These are phyloP conservation scores for Gymnosoma rotundatum DNA, from an alignment of 2,888 invertebrate species.

Conservation along the genomic window DNA sequence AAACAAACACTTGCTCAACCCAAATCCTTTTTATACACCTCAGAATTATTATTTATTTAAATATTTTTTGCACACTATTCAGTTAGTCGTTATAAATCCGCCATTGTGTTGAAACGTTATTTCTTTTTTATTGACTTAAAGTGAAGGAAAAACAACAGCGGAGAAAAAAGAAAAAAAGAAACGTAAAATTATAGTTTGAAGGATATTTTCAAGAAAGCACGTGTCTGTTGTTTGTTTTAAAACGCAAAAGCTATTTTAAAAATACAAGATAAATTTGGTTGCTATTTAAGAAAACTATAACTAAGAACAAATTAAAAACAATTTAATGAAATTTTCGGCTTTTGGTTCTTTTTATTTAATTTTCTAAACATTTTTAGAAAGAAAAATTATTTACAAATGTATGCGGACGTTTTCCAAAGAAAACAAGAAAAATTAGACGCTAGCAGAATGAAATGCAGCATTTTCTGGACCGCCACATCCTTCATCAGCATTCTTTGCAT, in stretches of 20 bases:
- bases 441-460: too few species aligned
- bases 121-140: constrained; percentile 23
- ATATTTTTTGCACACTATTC: constrained; percentile 33
- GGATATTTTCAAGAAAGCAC: constrained; percentile 47
- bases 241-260: neutral
- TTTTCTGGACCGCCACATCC: too few species aligned
- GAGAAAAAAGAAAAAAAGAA: constrained; percentile 15
- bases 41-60: constrained; percentile 55
- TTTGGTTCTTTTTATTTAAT: too few species aligned
- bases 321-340: too few species aligned
- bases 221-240: constrained; percentile 14
- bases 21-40: neutral
- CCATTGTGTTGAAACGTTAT: constrained; percentile 64
- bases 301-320: neutral
- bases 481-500: too few species aligned
- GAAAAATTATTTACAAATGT: too few species aligned
- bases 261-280: neutral
- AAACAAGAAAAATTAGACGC: too few species aligned
- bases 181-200: constrained; percentile 39
- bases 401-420: too few species aligned
- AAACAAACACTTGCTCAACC: constrained; percentile 1
- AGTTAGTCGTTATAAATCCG: constrained; percentile 64
- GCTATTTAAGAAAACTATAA: neutral
- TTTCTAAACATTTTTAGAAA: too few species aligned
- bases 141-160: constrained; percentile 12